Conservation (phyloP, 1,140 invertebrate genomes). For the Pseudomyrmex pallidus region DNA sequence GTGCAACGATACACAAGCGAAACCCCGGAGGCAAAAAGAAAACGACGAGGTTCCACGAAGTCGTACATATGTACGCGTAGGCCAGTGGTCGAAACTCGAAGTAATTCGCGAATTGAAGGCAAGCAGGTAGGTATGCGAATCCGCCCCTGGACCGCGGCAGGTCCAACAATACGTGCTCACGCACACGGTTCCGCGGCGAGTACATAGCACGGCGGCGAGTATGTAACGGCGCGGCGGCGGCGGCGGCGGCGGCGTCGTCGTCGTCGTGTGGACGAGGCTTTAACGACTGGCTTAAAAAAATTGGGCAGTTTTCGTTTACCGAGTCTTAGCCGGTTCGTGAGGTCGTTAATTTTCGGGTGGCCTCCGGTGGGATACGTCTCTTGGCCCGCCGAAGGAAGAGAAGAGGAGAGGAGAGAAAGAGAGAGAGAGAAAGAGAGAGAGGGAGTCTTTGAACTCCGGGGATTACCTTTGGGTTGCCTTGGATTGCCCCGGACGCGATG, state of each 20-base stretch:
- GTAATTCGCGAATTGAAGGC: constrained; percentile 38
- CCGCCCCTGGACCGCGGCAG: constrained; percentile 43
- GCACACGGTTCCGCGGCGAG: constrained; percentile 29
- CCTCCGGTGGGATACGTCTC: constrained; percentile 63
- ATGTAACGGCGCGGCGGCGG: not conserved
- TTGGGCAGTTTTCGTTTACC: constrained; percentile 76
- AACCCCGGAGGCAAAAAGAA: not conserved
- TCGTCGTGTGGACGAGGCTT: constrained; percentile 61
- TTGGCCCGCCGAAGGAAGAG: constrained; percentile 60
- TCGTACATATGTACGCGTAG: constrained; percentile 34
- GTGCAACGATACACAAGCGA: not conserved
- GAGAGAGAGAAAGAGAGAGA: too few relatives aligned
- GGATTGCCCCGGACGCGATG: constrained; percentile 21
- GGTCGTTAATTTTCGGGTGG: constrained; percentile 77
- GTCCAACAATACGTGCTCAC: constrained; percentile 39
- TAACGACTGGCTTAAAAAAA: constrained; percentile 72
- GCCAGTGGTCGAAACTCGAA: constrained; percentile 49
- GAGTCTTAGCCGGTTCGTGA: constrained; percentile 75
- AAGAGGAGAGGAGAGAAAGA: too few relatives aligned
- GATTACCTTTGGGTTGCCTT: constrained; percentile 60
- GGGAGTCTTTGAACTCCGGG: constrained; percentile 68
- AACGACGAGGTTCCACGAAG: constrained; percentile 20
- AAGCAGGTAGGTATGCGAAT: constrained; percentile 35
- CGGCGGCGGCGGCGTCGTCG: not conserved
- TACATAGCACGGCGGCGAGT: not conserved